Evolutionary conservation across 2,797 vertebrate species (phyloP), one percentile per base, ranked within the genome.

Genomic region (Xenentodon cancila): DNA sequence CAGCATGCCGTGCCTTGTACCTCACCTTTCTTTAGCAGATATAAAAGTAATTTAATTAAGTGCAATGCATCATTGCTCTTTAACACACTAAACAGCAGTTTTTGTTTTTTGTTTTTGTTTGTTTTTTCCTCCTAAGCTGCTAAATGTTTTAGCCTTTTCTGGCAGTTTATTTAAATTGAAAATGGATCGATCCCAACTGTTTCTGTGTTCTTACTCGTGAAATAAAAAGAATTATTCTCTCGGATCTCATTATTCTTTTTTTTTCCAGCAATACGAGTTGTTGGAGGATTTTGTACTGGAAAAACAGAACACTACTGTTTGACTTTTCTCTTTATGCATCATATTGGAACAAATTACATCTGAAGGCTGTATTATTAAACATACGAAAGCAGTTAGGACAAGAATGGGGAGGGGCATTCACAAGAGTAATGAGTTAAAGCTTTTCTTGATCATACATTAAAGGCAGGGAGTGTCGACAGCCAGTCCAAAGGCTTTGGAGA

Each of bases 361-460:
- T 90, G 80, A 92, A 91, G 73, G 82, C 84, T 56, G 73, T 68
- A 68, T 84, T 91, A 89, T 89, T 86, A 83, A 88, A 91, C 91
- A 93, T 92, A 80, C 74, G 87, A 88, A 90, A 91, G 87, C 81
- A 83, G 79, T 93, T 92, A 90, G 72, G 84, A 89, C 80, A 85
- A 87, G 79, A 90, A 85, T 82, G 73, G 87, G 80, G 84, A 86
- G 84, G 87, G 75, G 84, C 67, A 44, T 79, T 62, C 70, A 79
- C 77, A 75, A 84, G 83, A 84, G 82, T 88, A 89, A 92, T 89
- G 85, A 87, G 66, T 91, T 88, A 80, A 88, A 88, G 85, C 83
- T 89, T 89, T 87, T 92, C 86, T 89, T 90, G 89, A 90, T 91
- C 88, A 84, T 73, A 91, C 88, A 87, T 87, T 82, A 84, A 86